Evolutionary conservation across 2,113 vertebrate species (phyloP), one percentile per base, ranked within the genome.

Genomic region (Salvator merianae): DNA sequence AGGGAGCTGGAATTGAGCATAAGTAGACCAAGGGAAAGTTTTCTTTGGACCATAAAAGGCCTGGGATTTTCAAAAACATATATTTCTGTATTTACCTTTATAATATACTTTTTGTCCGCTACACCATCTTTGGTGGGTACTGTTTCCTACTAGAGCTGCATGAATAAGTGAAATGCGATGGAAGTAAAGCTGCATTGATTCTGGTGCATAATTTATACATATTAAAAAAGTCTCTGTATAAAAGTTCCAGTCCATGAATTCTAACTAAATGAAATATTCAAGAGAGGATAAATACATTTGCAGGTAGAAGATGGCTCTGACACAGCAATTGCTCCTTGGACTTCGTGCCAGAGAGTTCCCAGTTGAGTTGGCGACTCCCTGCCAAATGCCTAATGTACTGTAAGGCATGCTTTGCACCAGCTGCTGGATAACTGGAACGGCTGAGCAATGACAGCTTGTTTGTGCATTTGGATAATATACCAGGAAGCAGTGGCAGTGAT

Each of bases 201-300:
- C 84, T 82, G 74, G 87, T 94, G 81, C 84, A 94, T 96, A 93
- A 96, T 95, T 96, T 87, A 95, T 95, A 32, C 14, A 2, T 59
- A 32, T 36, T 6, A 26, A 34, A n/a, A 59, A 89, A 92, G 88
- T 43, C 85, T 5, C 85, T 4, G 1, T 91, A 90, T 86, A 95
- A 94, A 94, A 90, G 77, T 94, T 86, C 84, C 83, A 83, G 86
- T 90, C 89, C 91, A 92, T 92, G 82, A 91, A 93, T 94, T 92
- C 85, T 88, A 91, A 89, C 74, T 84, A 86, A 83, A 95, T 95
- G 88, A 95, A 96, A 95, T 95, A 95, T 96, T 95, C 91, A 96
- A 89, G 90, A 59, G 87, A 91, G 91, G 89, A 95, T 92, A 94
- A 95, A 94, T 93, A 92, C 84, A 87, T 93, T 87, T 92, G 85